A percentile compares a stretch with the other conserved stretches of the same genome.
phyloP scores from a whole-genome alignment of 2,888 invertebrate species.

The Eremobia ochroleuca region DNA sequence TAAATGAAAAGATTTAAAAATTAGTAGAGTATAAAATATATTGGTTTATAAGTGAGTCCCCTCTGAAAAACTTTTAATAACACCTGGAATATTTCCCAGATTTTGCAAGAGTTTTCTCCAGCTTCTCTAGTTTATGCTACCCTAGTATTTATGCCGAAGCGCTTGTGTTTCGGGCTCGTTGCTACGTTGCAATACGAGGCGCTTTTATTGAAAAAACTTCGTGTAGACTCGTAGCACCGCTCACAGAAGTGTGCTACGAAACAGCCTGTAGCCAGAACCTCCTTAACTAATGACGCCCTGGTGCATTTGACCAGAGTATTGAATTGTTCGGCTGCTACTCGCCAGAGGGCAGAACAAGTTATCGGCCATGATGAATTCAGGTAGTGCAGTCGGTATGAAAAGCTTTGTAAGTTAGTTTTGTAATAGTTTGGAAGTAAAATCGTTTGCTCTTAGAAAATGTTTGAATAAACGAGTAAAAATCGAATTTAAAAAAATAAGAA shows the following conservation, averaged over 20 bases:
- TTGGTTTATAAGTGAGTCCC: background rate
- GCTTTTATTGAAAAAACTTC: background rate
- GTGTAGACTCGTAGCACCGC: background rate
- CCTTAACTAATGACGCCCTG: background rate
- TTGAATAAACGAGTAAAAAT: background rate
- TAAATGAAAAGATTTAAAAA: too few relatives aligned
- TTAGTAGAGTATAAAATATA: background rate
- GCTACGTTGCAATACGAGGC: conserved; percentile 7
- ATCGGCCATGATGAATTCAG: background rate
- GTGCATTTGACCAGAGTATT: conserved; percentile 2
- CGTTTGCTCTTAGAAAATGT: background rate
- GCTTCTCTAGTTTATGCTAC: conserved; percentile 2
- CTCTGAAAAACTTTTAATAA: too few relatives aligned
- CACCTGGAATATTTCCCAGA: background rate
- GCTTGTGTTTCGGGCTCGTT: conserved; percentile 19
- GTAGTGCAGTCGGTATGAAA: background rate
- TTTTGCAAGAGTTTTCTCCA: background rate
- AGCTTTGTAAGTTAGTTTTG: background rate
- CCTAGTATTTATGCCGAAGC: conserved; percentile 12
- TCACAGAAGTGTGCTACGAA: too few relatives aligned
- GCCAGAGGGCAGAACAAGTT: background rate
- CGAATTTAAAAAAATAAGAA: background rate
- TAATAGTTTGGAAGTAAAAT: background rate
- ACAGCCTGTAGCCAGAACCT: background rate
- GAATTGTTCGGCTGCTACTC: background rate